phyloP scores from a whole-genome alignment of 2,888 invertebrate genomes.

The Gymnoscelis rufifasciata region DNA sequence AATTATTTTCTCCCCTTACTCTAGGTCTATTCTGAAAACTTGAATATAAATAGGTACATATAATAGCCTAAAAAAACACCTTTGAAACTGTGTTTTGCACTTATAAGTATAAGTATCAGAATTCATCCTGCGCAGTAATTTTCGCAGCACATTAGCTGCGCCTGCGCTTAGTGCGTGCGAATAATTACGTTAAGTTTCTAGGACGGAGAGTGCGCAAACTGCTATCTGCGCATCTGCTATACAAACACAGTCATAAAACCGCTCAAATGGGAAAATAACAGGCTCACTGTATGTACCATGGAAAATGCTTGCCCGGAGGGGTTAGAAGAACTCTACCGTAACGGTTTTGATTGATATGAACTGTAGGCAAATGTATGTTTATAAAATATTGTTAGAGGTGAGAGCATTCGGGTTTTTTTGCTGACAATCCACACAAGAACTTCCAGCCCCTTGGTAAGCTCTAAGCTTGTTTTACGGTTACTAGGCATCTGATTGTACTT shows the following conservation, averaged over 20 bases:
- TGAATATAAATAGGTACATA: too few relatives aligned
- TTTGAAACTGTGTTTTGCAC: too few relatives aligned
- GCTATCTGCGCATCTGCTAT: slow-evolving; percentile 66
- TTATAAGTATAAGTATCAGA: too few relatives aligned
- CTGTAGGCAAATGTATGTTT: neutral
- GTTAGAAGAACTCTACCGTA: neutral
- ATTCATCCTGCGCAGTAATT: slow-evolving; percentile 16
- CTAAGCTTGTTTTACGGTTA: too few relatives aligned
- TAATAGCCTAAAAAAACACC: too few relatives aligned
- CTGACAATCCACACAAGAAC: too few relatives aligned
- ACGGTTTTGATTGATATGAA: neutral
- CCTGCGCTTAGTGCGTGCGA: slow-evolving; percentile 53
- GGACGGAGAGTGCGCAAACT: slow-evolving; percentile 61
- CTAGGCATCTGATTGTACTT: too few relatives aligned
- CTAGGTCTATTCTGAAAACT: too few relatives aligned
- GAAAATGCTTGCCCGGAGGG: slow-evolving; percentile 47
- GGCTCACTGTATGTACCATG: slow-evolving; percentile 64
- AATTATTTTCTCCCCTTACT: too few relatives aligned
- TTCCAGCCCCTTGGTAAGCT: too few relatives aligned
- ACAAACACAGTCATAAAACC: slow-evolving; percentile 67
- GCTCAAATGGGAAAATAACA: slow-evolving; percentile 77
- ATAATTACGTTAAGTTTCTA: slow-evolving; percentile 74
- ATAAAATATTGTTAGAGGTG: too few relatives aligned
- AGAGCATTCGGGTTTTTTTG: too few relatives aligned
- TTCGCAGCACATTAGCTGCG: slow-evolving; percentile 12